Conservation (phyloP, 1,140 invertebrate genomes). For the Meteorus sp. region DNA sequence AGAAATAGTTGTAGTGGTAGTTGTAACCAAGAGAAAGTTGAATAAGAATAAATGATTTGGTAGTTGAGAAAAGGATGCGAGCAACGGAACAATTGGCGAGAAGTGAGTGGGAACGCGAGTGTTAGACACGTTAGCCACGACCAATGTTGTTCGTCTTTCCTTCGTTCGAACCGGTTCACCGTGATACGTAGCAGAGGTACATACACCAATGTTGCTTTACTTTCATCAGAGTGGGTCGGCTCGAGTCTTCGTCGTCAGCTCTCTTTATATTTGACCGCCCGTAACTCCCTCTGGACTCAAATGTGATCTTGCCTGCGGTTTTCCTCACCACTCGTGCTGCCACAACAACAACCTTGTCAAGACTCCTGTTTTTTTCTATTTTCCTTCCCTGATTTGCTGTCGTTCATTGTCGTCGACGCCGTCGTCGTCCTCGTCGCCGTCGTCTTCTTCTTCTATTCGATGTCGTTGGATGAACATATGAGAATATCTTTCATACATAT, state of each 20-base stretch:
- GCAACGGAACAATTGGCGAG: too few relatives aligned
- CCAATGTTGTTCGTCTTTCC: slow-evolving; percentile 20
- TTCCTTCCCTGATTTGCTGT: too few relatives aligned
- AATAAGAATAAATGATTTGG: slow-evolving; percentile 1
- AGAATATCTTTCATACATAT: background rate
- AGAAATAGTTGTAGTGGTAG: too few relatives aligned
- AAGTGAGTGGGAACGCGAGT: slow-evolving; percentile 10
- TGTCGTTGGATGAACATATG: background rate
- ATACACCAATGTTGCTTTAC: slow-evolving; percentile 44
- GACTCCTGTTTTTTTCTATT: too few relatives aligned
- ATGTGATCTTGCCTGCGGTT: slow-evolving; percentile 27
- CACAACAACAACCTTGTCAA: background rate
- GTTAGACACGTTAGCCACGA: slow-evolving; percentile 26
- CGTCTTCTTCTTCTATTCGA: background rate
- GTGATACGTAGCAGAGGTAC: slow-evolving; percentile 17
- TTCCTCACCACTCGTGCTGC: slow-evolving; percentile 21
- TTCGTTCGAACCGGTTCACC: slow-evolving; percentile 24
- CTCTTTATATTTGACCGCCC: slow-evolving; percentile 35
- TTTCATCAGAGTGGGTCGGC: slow-evolving; percentile 46
- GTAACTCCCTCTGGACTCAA: slow-evolving; percentile 31
- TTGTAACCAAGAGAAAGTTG: background rate
- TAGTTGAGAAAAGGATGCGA: too few relatives aligned
- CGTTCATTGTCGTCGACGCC: too few relatives aligned
- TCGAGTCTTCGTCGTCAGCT: slow-evolving; percentile 27
- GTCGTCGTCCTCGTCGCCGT: background rate